Evolutionary conservation across 1,140 invertebrate genomes (phyloP), one percentile per base, ranked within the genome.

Genomic region (Lepeophtheirus salmonis): DNA sequence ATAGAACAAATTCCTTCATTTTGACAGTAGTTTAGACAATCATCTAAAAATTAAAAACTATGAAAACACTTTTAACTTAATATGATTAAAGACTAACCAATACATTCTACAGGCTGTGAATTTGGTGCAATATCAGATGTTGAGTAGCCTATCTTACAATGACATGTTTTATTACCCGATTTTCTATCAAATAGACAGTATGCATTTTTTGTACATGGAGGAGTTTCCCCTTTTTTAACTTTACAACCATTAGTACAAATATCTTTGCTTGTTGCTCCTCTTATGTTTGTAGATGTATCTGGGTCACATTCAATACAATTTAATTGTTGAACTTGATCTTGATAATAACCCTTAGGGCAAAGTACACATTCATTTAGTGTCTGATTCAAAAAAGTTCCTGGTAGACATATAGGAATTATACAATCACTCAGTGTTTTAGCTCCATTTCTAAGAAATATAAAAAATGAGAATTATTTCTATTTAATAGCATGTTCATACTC

Each of bases 141-240:
- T 69, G 90, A 89, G 73, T 87, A 96, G 1, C 89, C 90, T 1
- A 86, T 83, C 68, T 91, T 94, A 71, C 91, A 96, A 68, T 89
- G 83, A 66, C 91, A 96, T 65, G 83, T 82, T 73, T 89, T 92
- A 64, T 88, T 84, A 63, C 80, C 83, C 0, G 83, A 88, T 68
- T 90, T 85, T 0, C 79, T 77, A 30, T 87, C 82, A 52, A 91
- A 76, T 0, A 92, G 76, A 69, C 91, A 92, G 67, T 89, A 84
- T 0, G 89, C 87, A 70, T 92, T 90, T 0, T 76, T 70, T 67
- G 90, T 85, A 67, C 89, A 95, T 57, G 50, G 57, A 20, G 23
- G 30, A 16, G 21, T 16, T 22, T 85, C 79, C 1, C 84, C 79
- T 23, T 82, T 84, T 64, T 81, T 83, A 67, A 83, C 86, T 67